Conservation (phyloP, 2,113 vertebrate species). For the Clarias magur region DNA sequence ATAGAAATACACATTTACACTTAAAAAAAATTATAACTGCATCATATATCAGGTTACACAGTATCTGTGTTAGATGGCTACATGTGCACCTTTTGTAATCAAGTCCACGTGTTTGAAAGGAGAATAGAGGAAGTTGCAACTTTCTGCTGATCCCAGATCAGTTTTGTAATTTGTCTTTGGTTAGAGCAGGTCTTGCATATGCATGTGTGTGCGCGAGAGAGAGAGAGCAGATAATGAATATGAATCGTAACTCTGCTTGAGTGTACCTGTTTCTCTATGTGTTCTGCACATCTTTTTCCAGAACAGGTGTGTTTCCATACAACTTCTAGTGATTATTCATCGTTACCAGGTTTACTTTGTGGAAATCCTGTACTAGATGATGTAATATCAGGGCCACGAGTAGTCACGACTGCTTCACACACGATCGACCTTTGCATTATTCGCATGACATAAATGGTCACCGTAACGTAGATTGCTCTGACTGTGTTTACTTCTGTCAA, state of each 20-base stretch:
- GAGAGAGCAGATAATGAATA: background rate
- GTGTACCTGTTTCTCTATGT: background rate
- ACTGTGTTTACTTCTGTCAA: no score
- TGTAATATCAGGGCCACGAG: background rate
- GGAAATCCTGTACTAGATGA: background rate
- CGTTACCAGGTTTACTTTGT: background rate
- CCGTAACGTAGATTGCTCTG: background rate
- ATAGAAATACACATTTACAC: background rate
- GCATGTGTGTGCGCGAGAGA: background rate
- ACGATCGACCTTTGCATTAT: background rate
- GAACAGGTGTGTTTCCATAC: background rate
- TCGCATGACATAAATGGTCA: background rate
- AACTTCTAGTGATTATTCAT: background rate
- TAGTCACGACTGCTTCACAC: background rate
- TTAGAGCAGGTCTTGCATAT: background rate
- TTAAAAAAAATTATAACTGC: no score
- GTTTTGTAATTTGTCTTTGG: background rate
- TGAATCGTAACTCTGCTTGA: background rate
- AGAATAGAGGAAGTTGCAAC: background rate
- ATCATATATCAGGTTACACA: no score
- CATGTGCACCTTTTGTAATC: conserved; percentile 3
- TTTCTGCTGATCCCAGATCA: background rate
- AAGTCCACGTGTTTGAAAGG: conserved; percentile 62
- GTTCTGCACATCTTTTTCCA: background rate
- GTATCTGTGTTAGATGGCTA: background rate